A percentile compares a stretch with the other conserved stretches of the same genome.
Evolutionary conservation across 30 jellyfish, hydroid and myxozoan genomes (phyloP).

Genomic region (Phacellophora camtschatica): DNA sequence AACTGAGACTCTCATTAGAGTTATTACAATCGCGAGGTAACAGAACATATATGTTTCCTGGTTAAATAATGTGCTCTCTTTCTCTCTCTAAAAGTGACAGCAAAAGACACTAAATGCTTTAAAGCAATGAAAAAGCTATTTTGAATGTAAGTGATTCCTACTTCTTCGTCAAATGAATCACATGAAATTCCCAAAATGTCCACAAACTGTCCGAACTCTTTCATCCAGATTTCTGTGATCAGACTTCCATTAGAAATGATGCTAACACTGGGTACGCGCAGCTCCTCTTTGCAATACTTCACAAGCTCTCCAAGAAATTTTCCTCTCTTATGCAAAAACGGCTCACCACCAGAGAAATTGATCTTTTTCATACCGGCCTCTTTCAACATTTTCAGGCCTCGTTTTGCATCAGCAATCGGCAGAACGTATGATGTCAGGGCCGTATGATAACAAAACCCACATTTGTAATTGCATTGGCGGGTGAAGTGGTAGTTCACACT

Average conservation of each 20-base stretch:
- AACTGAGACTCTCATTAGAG: no score
- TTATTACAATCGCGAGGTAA: no score
- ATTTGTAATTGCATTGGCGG: constrained; percentile 66
- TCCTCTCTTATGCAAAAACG: constrained; percentile 53
- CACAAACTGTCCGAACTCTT: constrained; percentile 36
- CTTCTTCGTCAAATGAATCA: constrained; percentile 58
- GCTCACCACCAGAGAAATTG: constrained; percentile 73
- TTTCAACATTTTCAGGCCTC: constrained; percentile 46
- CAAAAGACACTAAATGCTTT: no score
- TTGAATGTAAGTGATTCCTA: no score
- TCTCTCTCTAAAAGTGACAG: no score
- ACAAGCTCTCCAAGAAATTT: constrained; percentile 55
- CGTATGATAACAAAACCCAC: constrained; percentile 79
- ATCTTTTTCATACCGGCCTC: constrained; percentile 76
- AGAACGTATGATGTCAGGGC: constrained; percentile 64
- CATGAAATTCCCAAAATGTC: constrained; percentile 68
- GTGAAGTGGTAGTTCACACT: constrained; percentile 77
- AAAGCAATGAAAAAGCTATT: no score
- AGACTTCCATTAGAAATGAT: constrained; percentile 60
- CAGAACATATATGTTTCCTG: no score
- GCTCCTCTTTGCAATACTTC: constrained; percentile 60
- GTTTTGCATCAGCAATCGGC: constrained; percentile 63
- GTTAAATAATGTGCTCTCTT: no score
- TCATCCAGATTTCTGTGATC: constrained; percentile 69
- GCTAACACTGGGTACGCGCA: constrained; percentile 58